Evolutionary conservation across 2,113 vertebrate genomes (phyloP).

Genomic region (Xenopus borealis): DNA sequence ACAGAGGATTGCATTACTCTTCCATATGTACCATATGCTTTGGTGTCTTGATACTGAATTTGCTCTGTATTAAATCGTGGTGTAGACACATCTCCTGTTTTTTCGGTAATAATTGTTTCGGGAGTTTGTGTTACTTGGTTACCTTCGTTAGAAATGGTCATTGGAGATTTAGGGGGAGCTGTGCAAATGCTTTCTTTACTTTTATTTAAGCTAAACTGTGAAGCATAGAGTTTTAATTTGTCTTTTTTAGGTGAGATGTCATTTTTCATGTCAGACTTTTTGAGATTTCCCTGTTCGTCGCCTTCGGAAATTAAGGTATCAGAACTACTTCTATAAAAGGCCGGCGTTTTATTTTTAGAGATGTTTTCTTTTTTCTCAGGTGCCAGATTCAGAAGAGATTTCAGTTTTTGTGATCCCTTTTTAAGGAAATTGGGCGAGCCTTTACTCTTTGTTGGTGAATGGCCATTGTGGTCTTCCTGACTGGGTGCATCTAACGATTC

Average conservation of each 20-base stretch:
- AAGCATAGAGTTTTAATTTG: conserved; percentile 62
- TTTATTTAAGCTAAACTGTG: conserved; percentile 66
- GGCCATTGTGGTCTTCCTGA: conserved; percentile 64
- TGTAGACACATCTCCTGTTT: conserved; percentile 69
- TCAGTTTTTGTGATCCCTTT: conserved; percentile 80
- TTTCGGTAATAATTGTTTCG: conserved; percentile 58
- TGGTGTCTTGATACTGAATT: conserved; percentile 63
- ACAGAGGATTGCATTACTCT: conserved; percentile 42
- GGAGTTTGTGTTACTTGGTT: conserved; percentile 52
- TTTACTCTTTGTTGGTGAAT: conserved; percentile 57
- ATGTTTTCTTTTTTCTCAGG: conserved; percentile 78
- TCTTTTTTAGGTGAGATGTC: conserved; percentile 67
- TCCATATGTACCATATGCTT: conserved; percentile 41
- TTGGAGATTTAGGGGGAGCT: conserved; percentile 52
- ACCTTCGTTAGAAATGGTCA: conserved; percentile 55
- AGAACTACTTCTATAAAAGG: conserved; percentile 76
- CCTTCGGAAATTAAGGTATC: conserved; percentile 78
- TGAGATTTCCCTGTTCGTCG: conserved; percentile 64
- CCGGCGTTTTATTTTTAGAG: conserved; percentile 63
- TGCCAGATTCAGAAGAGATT: conserved; percentile 79
- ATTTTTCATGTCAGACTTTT: conserved; percentile 62
- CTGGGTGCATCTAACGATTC: conserved; percentile 63
- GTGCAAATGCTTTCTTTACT: conserved; percentile 57
- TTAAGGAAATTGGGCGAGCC: conserved; percentile 76
- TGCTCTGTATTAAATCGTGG: conserved; percentile 82